Evolutionary conservation across 1,140 invertebrate species (phyloP).

Genomic region (Uloborus diversus): DNA sequence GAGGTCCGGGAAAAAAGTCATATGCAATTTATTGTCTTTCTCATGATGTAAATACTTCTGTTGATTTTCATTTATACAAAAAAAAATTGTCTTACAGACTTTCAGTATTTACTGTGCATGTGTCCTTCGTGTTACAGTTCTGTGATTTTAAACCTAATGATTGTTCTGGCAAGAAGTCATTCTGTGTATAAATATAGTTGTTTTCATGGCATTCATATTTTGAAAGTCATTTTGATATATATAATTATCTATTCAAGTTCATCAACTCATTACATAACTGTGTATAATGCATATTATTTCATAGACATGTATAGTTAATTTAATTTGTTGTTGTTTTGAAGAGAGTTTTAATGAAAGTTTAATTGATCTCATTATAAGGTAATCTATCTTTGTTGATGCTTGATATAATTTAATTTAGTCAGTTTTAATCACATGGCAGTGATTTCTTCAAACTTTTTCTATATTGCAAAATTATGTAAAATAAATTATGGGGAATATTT

Average conservation of each 20-base stretch:
- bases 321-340: constrained; percentile 43
- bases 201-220: constrained; percentile 21
- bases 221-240: constrained; percentile 43
- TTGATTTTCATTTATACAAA: constrained; percentile 19
- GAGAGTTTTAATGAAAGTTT: constrained; percentile 39
- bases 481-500: not conserved
- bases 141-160: constrained; percentile 46
- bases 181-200: constrained; percentile 3
- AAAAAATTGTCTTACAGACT: constrained; percentile 14
- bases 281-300: not conserved
- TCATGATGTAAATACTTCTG: constrained; percentile 32
- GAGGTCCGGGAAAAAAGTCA: not conserved
- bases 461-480: not conserved
- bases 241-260: not conserved
- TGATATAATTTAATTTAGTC: not conserved
- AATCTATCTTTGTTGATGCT: constrained; percentile 27
- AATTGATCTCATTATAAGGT: constrained; percentile 26
- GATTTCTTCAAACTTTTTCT: not conserved
- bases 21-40: constrained; percentile 6
- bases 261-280: not conserved
- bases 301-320: constrained; percentile 1
- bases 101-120: constrained; percentile 45
- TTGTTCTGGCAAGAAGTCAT: not conserved
- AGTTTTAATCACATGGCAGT: constrained; percentile 32
- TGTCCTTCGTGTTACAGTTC: constrained; percentile 25